Conservation (phyloP, 2,113 vertebrate genomes). For the Dunckerocampus dactyliophorus region DNA sequence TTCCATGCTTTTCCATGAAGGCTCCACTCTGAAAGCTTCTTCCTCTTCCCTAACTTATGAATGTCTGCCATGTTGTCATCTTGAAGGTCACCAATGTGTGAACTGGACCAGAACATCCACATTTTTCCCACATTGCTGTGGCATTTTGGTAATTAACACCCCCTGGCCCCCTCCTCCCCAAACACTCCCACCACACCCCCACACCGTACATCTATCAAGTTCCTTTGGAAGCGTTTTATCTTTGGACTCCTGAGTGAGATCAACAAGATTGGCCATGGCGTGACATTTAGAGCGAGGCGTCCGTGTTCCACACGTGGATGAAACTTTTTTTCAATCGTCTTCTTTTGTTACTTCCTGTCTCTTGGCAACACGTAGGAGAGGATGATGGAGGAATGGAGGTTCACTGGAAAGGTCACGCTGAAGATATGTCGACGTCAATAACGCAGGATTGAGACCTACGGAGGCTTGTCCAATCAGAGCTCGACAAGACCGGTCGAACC, state of each 20-base stretch:
- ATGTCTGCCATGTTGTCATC: neutral
- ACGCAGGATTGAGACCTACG: neutral
- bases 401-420: conserved; percentile 32
- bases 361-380: conserved; percentile 18
- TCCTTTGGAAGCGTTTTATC: conserved; percentile 33
- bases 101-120: conserved; percentile 14
- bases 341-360: neutral
- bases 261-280: conserved; percentile 47
- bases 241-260: conserved; percentile 25
- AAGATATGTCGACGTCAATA: conserved; percentile 7
- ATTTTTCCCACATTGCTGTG: conserved; percentile 22
- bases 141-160: conserved; percentile 31
- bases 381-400: conserved; percentile 20
- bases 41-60: neutral
- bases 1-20: neutral
- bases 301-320: conserved; percentile 16
- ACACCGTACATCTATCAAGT: conserved; percentile 17
- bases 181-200: neutral
- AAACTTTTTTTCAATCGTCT: neutral
- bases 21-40: neutral
- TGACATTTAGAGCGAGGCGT: conserved; percentile 50
- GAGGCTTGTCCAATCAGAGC: neutral
- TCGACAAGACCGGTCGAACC: too few relatives aligned
- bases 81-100: neutral
- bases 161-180: neutral